Percentiles rank a stretch among this genome's conserved stretches.
phyloP scores from a whole-genome alignment of 2,113 vertebrate species.

The Pipra filicauda region DNA sequence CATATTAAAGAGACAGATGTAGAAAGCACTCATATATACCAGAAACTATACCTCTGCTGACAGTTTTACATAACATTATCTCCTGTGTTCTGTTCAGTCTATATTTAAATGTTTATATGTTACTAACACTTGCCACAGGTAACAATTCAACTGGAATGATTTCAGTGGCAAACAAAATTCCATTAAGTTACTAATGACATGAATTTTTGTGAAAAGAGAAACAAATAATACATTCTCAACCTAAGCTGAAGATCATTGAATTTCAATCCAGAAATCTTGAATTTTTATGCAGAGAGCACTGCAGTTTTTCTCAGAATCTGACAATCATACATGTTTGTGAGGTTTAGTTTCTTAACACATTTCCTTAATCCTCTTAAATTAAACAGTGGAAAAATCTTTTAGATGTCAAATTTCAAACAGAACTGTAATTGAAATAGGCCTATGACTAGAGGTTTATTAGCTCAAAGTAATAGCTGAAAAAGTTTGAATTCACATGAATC shows the following conservation, averaged over 20 bases:
- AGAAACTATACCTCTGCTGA: not conserved
- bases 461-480: not conserved
- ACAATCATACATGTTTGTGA: not conserved
- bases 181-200: not conserved
- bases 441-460: not conserved
- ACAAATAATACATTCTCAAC: not conserved
- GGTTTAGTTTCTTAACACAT: not conserved
- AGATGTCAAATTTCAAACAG: not conserved
- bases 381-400: not conserved
- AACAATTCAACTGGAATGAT: not conserved
- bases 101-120: not conserved
- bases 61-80: not conserved
- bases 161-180: not conserved
- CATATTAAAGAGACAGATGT: not conserved
- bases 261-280: not conserved
- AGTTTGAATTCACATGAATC: not conserved
- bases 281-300: not conserved
- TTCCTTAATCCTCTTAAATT: not conserved
- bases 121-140: not conserved
- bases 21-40: not conserved
- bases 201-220: not conserved
- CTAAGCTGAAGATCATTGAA: not conserved
- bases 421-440: not conserved
- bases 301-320: not conserved
- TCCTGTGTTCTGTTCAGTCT: not conserved